Base-by-base conservation (phyloP, 2,797 vertebrate species). In the Gila robusta region DNA sequence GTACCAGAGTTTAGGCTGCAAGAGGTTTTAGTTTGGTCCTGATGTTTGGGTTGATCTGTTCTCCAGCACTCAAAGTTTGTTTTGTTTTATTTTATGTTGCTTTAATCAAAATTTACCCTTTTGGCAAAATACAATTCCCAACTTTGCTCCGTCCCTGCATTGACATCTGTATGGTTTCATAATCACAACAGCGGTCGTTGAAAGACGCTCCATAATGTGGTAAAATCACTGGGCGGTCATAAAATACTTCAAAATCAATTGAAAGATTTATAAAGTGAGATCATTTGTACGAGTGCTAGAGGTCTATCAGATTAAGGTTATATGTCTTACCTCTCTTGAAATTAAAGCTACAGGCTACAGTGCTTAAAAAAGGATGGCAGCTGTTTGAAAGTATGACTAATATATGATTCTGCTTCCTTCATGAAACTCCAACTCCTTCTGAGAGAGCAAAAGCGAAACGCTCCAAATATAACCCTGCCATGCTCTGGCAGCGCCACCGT, bases 391-490 rank as follows among this genome's bases (percentile, higher is more conserved):
- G 90, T 90, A 81, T 84, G 86, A 73, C 69, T 72, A 41, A 71
- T n/a, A 54, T 81, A 54, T 62, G 69, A 67, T 39, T 80, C 37
- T 26, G 44, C 17, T 71, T 49, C 9, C 16, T 32, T 44, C 1
- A 4, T 56, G 32, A 85, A 35, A 21, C 49, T 41, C 28, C 67
- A 14, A 26, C 39, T 64, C 10, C 6, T 54, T 76, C 52, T 74
- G 87, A 89, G 82, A 35, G 88, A 82, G 80, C 90, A 56, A 71
- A 88, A 59, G 85, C 78, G 64, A 86, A 91, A 62, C 35, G 74
- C 71, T 88, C 83, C 84, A 73, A 82, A 90, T 64, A 77, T 83
- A 89, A 83, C 90, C 89, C 44, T 88, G 91, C 86, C 88, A 84
- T 85, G 83, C 88, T 88, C 86, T 90, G 72, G 64, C 59, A 80